Evolutionary conservation across 1,140 invertebrate genomes (phyloP).

Genomic region (Drosophila equinoxialis): DNA sequence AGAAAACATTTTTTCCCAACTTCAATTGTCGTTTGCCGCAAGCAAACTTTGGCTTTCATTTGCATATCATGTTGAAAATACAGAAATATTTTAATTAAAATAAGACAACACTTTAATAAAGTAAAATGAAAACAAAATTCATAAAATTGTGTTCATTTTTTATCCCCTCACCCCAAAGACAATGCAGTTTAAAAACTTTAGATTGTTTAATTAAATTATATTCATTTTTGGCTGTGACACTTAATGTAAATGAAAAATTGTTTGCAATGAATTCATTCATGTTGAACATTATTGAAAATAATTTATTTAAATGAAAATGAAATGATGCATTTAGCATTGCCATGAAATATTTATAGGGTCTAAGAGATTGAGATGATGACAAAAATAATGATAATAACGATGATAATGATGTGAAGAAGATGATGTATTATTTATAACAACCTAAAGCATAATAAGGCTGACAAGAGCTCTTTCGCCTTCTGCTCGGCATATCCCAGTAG

Average conservation of each 20-base stretch:
- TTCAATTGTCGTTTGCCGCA: background rate
- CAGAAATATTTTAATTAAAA: background rate
- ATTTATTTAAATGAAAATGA: conserved; percentile 65
- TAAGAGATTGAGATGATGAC: conserved; percentile 31
- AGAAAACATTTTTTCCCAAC: background rate
- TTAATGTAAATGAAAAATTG: conserved; percentile 65
- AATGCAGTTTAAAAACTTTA: too few relatives aligned
- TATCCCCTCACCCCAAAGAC: too few relatives aligned
- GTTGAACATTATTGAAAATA: conserved; percentile 54
- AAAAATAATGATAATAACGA: background rate
- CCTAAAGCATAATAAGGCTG: conserved; percentile 61
- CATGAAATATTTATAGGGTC: conserved; percentile 63
- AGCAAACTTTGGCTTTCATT: background rate
- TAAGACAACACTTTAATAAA: background rate
- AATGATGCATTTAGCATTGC: conserved; percentile 17
- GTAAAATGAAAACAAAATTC: background rate
- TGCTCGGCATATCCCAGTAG: background rate
- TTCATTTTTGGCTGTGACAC: background rate
- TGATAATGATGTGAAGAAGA: conserved; percentile 12
- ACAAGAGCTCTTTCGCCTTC: conserved; percentile 27
- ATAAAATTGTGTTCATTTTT: background rate
- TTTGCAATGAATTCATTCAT: conserved; percentile 66
- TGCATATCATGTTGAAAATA: background rate
- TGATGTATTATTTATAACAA: conserved; percentile 73
- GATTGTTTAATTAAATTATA: background rate